These are phyloP conservation scores for Prenolepis imparis DNA, from an alignment of 2,888 invertebrate species.

Conservation along the genomic window DNA sequence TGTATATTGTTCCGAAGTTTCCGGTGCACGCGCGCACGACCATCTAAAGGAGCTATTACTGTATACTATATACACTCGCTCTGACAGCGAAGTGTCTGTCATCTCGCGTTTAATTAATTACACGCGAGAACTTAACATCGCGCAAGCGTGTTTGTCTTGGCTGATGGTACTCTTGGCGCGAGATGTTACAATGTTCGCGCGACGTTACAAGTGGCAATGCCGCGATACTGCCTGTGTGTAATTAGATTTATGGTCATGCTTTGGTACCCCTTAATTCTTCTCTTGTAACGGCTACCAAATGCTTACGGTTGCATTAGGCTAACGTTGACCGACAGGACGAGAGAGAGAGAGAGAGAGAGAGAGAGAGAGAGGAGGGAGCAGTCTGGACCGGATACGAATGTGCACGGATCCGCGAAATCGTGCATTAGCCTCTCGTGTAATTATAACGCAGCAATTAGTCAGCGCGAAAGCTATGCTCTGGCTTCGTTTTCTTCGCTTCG, in stretches of 20 bases:
- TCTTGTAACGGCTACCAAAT: neutral
- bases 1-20: conserved; percentile 49
- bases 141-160: conserved; percentile 42
- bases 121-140: conserved; percentile 53
- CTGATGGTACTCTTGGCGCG: conserved; percentile 16
- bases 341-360: neutral
- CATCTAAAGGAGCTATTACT: conserved; percentile 51
- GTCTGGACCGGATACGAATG: conserved; percentile 2
- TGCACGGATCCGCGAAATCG: conserved; percentile 35
- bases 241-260: conserved; percentile 53
- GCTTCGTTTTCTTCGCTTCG: conserved; percentile 13
- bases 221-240: conserved; percentile 39
- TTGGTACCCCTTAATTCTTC: conserved; percentile 53
- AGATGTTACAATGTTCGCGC: conserved; percentile 32
- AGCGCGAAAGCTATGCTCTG: neutral
- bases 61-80: conserved; percentile 26
- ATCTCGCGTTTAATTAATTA: conserved; percentile 57
- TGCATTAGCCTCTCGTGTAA: conserved; percentile 46
- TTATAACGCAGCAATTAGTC: conserved; percentile 52
- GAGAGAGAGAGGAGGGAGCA: neutral
- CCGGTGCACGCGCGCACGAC: conserved; percentile 17
- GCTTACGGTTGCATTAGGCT: conserved; percentile 27
- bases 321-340: conserved; percentile 2
- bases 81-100: conserved; percentile 53
- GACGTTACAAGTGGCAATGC: conserved; percentile 34